phyloP scores from a whole-genome alignment of 1,140 invertebrate species.

The Neodiprion pinetum region DNA sequence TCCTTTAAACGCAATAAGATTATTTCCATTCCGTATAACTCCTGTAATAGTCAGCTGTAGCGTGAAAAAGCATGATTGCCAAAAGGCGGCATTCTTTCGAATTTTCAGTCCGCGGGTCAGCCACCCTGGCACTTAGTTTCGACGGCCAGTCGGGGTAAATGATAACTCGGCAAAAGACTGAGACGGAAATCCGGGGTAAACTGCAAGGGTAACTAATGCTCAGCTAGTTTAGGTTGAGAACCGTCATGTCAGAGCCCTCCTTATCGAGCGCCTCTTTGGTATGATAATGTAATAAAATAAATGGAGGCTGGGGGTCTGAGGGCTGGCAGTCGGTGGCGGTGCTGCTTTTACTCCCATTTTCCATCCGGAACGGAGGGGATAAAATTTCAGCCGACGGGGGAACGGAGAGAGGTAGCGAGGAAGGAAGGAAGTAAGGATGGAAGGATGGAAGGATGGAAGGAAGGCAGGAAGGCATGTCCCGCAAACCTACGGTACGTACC shows the following conservation, averaged over 20 bases:
- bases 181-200: neutral
- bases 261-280: slow-evolving; percentile 60
- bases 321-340: neutral
- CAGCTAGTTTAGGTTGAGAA: slow-evolving; percentile 48
- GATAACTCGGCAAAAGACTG: neutral
- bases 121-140: neutral
- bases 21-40: too few species aligned
- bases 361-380: slow-evolving; percentile 1
- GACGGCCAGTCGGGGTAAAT: neutral
- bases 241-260: slow-evolving; percentile 57
- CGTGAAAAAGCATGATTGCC: too few species aligned
- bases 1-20: too few species aligned
- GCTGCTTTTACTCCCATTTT: slow-evolving; percentile 8
- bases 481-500: too few species aligned
- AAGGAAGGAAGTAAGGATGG: slow-evolving; percentile 37
- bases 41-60: too few species aligned
- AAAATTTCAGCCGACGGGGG: slow-evolving; percentile 34
- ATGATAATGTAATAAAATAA: slow-evolving; percentile 67
- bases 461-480: slow-evolving; percentile 14
- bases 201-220: neutral
- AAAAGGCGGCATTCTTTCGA: too few species aligned
- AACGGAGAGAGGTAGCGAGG: slow-evolving; percentile 40
- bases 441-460: slow-evolving; percentile 33
- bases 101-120: neutral
- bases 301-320: slow-evolving; percentile 48